Evolutionary conservation across 2,888 invertebrate genomes (phyloP).

Genomic region (Tenthredo livida): DNA sequence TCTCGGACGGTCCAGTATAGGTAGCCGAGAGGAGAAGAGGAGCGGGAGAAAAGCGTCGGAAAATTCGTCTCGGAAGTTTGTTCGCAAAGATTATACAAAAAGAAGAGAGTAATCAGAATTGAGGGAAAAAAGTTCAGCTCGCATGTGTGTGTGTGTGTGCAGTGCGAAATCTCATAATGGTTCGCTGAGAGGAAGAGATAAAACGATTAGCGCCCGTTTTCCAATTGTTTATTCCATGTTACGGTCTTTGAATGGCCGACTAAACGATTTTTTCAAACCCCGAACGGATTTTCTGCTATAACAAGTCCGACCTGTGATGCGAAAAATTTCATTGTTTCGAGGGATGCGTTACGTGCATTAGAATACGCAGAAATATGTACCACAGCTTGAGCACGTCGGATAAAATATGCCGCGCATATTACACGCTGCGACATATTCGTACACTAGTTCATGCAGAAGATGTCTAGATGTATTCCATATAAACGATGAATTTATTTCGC

Average conservation of each 20-base stretch:
- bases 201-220: slow-evolving; percentile 39
- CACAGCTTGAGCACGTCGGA: background rate
- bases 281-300: too few relatives aligned
- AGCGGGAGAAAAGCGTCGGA: background rate
- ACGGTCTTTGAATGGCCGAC: background rate
- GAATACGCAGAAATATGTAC: too few relatives aligned
- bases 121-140: too few relatives aligned
- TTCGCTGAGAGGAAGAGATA: slow-evolving; percentile 36
- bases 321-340: too few relatives aligned
- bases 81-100: too few relatives aligned
- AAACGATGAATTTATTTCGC: background rate
- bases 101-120: too few relatives aligned
- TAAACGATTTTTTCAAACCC: background rate
- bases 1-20: background rate
- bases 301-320: too few relatives aligned
- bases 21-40: background rate
- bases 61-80: background rate
- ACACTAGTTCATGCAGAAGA: too few relatives aligned
- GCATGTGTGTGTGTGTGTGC: too few relatives aligned
- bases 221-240: slow-evolving; percentile 8
- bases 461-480: background rate
- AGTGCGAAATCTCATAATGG: background rate
- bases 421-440: too few relatives aligned
- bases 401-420: background rate
- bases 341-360: too few relatives aligned